These are phyloP conservation scores for Catalaphyllia jardinei DNA, from an alignment of 64 coral and sea anemone species.

Conservation along the genomic window DNA sequence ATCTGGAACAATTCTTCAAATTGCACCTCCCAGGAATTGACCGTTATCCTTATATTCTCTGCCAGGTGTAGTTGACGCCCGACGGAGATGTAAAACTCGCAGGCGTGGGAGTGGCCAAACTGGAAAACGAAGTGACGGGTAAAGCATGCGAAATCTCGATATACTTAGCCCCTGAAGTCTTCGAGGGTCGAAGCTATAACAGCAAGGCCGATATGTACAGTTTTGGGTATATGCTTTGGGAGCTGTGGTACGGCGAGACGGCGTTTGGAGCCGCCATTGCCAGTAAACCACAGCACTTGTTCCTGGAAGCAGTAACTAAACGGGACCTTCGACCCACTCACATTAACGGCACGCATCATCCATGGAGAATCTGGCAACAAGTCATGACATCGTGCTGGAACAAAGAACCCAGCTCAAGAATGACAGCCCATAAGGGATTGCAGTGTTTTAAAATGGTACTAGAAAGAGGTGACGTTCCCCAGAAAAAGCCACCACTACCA, in stretches of 20 bases:
- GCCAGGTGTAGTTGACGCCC: not conserved
- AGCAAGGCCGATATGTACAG: slow-evolving; percentile 30
- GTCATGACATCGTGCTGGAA: slow-evolving; percentile 34
- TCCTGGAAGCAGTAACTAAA: not conserved
- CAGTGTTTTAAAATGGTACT: not conserved
- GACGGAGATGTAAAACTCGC: not conserved
- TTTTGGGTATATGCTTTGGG: slow-evolving; percentile 37
- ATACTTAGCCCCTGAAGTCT: slow-evolving; percentile 20
- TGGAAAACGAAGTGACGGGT: slow-evolving; percentile 5
- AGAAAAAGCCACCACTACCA: not conserved
- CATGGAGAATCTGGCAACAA: not conserved
- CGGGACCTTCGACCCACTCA: not conserved
- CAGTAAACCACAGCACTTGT: too few relatives aligned
- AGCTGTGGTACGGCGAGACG: slow-evolving; percentile 16
- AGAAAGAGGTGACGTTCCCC: not conserved
- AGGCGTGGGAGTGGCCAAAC: slow-evolving; percentile 25
- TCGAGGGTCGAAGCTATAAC: not conserved
- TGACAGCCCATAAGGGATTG: not conserved
- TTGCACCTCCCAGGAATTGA: slow-evolving; percentile 45
- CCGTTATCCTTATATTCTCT: not conserved
- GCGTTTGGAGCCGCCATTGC: not conserved
- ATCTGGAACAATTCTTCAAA: slow-evolving; percentile 39
- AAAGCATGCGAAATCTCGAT: not conserved
- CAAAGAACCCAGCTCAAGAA: not conserved
- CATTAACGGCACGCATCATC: not conserved